Evolutionary conservation across 1,140 invertebrate genomes (phyloP).

Genomic region (Marisa cornuarietis): DNA sequence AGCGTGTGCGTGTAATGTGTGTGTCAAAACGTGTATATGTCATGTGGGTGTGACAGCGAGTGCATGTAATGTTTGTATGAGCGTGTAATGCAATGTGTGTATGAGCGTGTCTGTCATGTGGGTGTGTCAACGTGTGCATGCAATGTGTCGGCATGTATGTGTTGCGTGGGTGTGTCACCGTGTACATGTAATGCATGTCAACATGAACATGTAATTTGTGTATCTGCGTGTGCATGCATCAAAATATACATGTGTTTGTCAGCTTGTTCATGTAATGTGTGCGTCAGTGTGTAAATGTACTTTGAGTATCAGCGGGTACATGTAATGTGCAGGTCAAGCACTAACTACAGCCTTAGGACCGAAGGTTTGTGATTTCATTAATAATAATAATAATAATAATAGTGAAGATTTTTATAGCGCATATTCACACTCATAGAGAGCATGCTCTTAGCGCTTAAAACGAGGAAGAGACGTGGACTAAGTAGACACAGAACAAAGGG

Average conservation of each 20-base stretch:
- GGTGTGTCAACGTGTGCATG: neutral
- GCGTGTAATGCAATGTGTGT: neutral
- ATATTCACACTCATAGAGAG: too few species aligned
- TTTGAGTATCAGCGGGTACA: neutral
- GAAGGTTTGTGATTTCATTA: neutral
- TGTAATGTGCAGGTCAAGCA: neutral
- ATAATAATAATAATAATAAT: too few species aligned
- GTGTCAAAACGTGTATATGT: neutral
- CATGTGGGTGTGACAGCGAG: conserved; percentile 7
- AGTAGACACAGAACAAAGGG: too few species aligned
- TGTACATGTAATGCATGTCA: neutral
- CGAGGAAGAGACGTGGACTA: too few species aligned
- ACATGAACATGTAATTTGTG: neutral
- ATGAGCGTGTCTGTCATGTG: neutral
- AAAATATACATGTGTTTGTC: neutral
- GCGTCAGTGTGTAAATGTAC: neutral
- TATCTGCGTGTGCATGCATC: neutral
- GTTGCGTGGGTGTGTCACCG: conserved; percentile 2
- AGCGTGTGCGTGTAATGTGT: conserved; percentile 28
- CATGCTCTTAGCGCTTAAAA: too few species aligned
- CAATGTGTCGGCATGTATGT: neutral
- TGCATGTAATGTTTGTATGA: too few species aligned
- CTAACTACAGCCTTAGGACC: neutral
- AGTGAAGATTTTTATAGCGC: too few species aligned
- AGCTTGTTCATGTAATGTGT: neutral